These are phyloP conservation scores for Pseudorhombus dupliciocellatus DNA, from an alignment of 2,113 vertebrate genomes.

Conservation along the genomic window DNA sequence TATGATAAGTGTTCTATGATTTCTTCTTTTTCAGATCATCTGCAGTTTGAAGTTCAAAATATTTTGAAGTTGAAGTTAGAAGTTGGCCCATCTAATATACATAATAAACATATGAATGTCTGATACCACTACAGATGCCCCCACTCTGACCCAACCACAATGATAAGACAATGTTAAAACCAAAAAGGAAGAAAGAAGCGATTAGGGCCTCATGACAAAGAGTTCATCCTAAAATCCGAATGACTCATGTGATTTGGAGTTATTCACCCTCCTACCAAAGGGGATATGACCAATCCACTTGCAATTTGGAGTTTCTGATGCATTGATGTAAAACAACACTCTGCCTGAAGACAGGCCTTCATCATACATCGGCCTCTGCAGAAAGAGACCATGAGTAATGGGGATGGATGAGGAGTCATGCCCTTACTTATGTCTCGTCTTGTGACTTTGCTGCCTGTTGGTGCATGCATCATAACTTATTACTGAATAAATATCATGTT, in stretches of 20 bases:
- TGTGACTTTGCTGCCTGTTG: background rate
- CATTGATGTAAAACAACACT: conserved; percentile 73
- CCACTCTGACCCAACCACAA: background rate
- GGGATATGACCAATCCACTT: conserved; percentile 73
- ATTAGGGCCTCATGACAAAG: conserved; percentile 42
- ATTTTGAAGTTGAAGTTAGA: background rate
- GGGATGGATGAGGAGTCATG: conserved; percentile 39
- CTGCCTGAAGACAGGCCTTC: conserved; percentile 63
- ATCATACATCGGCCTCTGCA: conserved; percentile 49
- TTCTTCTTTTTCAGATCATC: background rate
- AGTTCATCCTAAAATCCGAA: conserved; percentile 42
- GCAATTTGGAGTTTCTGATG: conserved; percentile 77
- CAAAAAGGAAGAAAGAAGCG: conserved; percentile 28
- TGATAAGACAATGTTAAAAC: conserved; percentile 12
- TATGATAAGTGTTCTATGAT: too few relatives aligned
- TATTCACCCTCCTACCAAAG: conserved; percentile 59
- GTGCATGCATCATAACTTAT: background rate
- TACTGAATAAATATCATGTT: background rate
- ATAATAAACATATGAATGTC: background rate
- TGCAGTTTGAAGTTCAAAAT: background rate
- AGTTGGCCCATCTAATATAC: background rate
- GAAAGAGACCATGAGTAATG: conserved; percentile 61
- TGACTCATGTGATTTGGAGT: conserved; percentile 61
- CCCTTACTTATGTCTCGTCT: conserved; percentile 30
- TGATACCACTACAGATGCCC: background rate